Conservation (phyloP, 2,113 vertebrate species). For the Micronycteris hirsuta region DNA sequence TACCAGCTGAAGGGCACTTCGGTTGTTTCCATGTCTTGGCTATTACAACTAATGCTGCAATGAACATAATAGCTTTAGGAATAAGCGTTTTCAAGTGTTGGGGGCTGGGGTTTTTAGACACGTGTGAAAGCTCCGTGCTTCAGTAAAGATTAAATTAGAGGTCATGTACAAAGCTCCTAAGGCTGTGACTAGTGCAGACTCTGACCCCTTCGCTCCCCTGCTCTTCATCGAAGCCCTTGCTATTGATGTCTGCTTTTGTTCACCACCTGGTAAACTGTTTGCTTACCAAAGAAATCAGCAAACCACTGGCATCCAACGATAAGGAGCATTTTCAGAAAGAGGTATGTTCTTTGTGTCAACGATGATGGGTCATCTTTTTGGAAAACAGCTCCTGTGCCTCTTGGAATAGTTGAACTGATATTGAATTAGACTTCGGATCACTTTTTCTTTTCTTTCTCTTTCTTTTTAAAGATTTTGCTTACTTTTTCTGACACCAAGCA, state of each 20-base stretch:
- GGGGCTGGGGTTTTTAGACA: neutral
- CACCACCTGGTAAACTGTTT: neutral
- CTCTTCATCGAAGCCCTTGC: neutral
- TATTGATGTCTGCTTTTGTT: neutral
- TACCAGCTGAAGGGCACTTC: neutral
- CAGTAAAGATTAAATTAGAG: constrained; percentile 42
- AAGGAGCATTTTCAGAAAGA: neutral
- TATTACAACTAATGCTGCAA: neutral
- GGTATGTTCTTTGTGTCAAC: neutral
- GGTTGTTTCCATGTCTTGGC: neutral
- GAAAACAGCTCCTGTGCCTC: neutral
- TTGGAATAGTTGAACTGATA: neutral
- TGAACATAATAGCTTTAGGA: neutral
- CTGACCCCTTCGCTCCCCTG: neutral
- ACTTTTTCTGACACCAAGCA: neutral
- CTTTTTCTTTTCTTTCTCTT: neutral
- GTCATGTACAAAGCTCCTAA: neutral
- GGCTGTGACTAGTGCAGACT: neutral
- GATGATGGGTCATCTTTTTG: neutral
- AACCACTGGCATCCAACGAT: neutral
- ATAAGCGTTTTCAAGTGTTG: neutral
- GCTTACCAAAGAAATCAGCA: neutral
- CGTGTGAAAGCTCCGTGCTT: neutral
- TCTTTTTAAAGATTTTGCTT: neutral
- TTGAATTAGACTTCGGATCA: neutral